These are phyloP conservation scores for Lepisosteus osseus DNA, from an alignment of 2,113 vertebrate species.

Conservation along the genomic window DNA sequence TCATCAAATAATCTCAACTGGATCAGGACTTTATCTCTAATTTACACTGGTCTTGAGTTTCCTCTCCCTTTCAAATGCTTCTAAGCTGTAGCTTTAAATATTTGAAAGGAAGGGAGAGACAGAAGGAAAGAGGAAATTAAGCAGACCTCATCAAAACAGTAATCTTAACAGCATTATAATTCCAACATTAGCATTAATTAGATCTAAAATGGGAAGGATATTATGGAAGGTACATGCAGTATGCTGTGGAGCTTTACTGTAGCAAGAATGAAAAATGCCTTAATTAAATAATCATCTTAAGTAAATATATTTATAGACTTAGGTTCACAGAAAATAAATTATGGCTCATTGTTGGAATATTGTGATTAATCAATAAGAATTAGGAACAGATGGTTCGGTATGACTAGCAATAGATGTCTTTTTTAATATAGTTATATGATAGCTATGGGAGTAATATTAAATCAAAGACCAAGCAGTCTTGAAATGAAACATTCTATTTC, in stretches of 20 bases:
- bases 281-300: conserved; percentile 64
- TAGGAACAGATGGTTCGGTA: conserved; percentile 23
- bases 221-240: conserved; percentile 8
- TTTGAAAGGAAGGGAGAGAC: neutral
- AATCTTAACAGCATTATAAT: neutral
- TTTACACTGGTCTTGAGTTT: conserved; percentile 4
- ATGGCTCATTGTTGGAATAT: conserved; percentile 56
- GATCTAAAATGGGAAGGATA: conserved; percentile 14
- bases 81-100: neutral
- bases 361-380: conserved; percentile 44
- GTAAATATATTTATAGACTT: conserved; percentile 66
- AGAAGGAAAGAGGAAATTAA: neutral
- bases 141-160: neutral
- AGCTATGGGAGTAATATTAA: neutral
- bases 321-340: conserved; percentile 30
- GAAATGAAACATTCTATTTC: too few relatives aligned
- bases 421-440: neutral
- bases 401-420: conserved; percentile 17
- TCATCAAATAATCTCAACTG: neutral
- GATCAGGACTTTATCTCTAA: neutral
- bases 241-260: conserved; percentile 36
- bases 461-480: too few relatives aligned
- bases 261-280: conserved; percentile 63
- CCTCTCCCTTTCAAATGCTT: neutral
- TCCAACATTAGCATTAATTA: conserved; percentile 20